Evolutionary conservation across 1,140 invertebrate species (phyloP), one percentile per base, ranked within the genome.

Genomic region (Drosophila oshimai): DNA sequence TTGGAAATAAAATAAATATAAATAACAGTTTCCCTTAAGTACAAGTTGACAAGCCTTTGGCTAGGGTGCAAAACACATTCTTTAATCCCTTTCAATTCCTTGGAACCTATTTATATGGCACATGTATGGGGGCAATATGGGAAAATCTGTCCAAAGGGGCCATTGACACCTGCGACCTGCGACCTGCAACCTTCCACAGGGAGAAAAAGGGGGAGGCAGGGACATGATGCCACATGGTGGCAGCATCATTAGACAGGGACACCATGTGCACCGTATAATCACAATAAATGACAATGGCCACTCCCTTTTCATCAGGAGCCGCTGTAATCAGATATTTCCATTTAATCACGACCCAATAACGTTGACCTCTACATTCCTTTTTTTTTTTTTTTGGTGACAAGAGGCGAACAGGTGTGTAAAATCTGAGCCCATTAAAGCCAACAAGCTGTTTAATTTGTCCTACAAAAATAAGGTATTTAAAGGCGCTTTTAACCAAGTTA

Each of bases 201-300:
- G n/a, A 44, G 17, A 22, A 6, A 22, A n/a, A 29, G 17, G 7
- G 13, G 7, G 10, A 34, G 12, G 0, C 2, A 7, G 37, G 9
- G 26, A 18, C 17, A 22, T 9, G 54, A 47, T 29, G 39, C 49
- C 61, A 44, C 61, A 64, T 64, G 33, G 53, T 24, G 37, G 44
- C 44, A 67, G 44, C 44, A 67, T 67, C 62, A 58, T 41, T 58
- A 60, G 53, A 60, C 15, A 29, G 18, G 34, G 42, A 60, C 64
- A 68, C 29, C 64, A 49, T 60, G 54, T 67, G 62, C 54, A 44
- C 26, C 64, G 51, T 62, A 34, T 68, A 68, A 62, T 68, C 57
- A 50, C 47, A 53, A 46, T 64, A 45, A 68, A 68, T 68, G 64
- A 65, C 64, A 69, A 31, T 28, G 41, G 12, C 34, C 44, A 20